These are phyloP conservation scores for Drosophila cognata DNA, from an alignment of 2,888 invertebrate species.

Conservation along the genomic window DNA sequence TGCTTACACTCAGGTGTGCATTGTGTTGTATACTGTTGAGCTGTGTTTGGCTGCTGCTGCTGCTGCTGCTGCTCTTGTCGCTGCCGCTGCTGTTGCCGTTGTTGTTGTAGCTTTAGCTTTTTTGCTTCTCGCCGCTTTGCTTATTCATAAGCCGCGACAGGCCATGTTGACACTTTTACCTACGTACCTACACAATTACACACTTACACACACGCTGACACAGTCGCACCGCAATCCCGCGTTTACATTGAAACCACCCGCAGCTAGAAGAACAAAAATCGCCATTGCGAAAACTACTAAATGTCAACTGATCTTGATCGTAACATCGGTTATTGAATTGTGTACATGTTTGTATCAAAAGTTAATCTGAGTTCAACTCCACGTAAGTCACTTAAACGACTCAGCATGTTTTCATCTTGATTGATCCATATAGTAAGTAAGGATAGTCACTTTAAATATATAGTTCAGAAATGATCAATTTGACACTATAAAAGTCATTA, in stretches of 20 bases:
- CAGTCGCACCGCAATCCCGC: conserved; percentile 11
- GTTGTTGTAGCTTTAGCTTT: conserved; percentile 9
- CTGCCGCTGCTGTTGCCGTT: background rate
- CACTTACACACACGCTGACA: background rate
- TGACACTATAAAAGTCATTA: background rate
- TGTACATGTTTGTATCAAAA: background rate
- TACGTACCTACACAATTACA: conserved; percentile 5
- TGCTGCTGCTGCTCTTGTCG: conserved; percentile 1
- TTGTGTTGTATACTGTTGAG: conserved; percentile 4
- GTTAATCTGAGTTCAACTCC: background rate
- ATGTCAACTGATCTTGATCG: background rate
- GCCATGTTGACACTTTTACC: conserved; percentile 55
- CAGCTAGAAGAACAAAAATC: conserved; percentile 23
- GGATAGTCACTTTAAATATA: too few species aligned
- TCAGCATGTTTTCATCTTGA: too few species aligned
- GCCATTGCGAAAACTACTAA: conserved; percentile 6
- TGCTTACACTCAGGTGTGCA: conserved; percentile 21
- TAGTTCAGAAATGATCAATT: too few species aligned
- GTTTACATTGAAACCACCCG: conserved; percentile 10
- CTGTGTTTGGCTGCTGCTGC: conserved; percentile 4
- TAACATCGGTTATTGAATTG: background rate
- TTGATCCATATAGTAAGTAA: too few species aligned
- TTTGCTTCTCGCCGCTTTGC: conserved; percentile 45
- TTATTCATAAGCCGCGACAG: conserved; percentile 63
- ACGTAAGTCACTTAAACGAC: background rate